phyloP scores from a whole-genome alignment of 2,113 vertebrate genomes.

The Oreotrochilus melanogaster region DNA sequence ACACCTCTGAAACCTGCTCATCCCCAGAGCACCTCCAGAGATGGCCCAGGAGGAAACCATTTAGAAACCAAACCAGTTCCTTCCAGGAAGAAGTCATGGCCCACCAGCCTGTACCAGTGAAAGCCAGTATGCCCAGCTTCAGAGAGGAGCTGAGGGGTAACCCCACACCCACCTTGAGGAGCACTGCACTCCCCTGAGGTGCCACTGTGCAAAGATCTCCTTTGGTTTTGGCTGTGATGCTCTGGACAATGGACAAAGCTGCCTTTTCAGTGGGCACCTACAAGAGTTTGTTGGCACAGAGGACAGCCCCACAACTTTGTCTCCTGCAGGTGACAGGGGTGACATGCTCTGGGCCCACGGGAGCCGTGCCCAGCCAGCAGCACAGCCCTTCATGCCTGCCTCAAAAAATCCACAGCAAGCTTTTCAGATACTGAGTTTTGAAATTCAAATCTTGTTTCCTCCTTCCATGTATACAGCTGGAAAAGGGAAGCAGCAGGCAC shows the following conservation, averaged over 20 bases:
- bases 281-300: neutral
- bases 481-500: neutral
- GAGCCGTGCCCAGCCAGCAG: rapidly evolving
- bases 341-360: rapidly evolving
- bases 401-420: neutral
- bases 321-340: neutral
- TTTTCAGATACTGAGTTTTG: neutral
- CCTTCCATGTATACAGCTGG: neutral
- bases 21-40: neutral
- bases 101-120: neutral
- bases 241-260: neutral
- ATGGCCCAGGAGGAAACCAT: neutral
- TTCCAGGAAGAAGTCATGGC: neutral
- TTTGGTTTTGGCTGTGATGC: neutral
- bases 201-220: neutral
- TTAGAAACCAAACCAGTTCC: neutral
- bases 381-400: neutral
- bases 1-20: rapidly evolving
- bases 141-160: neutral
- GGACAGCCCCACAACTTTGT: neutral
- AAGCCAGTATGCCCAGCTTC: neutral
- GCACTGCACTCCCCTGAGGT: too few relatives aligned
- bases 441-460: neutral
- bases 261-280: too few relatives aligned
- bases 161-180: rapidly evolving